A percentile compares a stretch with the other conserved stretches of the same genome.
Conservation (phyloP, 2,888 invertebrate genomes). For the Pterostichus niger region DNA sequence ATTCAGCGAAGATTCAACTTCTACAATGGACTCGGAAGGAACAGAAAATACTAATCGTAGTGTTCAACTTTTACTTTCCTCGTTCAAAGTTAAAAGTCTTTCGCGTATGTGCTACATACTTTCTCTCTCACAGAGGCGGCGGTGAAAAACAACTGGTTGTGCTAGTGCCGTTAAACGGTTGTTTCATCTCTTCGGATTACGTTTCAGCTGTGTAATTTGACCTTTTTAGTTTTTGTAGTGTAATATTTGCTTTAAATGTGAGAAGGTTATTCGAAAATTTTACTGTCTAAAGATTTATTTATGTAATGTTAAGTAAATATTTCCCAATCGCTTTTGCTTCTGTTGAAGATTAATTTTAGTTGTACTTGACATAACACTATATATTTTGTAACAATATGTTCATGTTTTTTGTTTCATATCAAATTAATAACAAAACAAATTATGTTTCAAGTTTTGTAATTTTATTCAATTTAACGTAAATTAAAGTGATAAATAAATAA, state of each 20-base stretch:
- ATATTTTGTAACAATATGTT: no score
- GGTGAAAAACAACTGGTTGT: slow-evolving; percentile 11
- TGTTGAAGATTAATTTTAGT: background rate
- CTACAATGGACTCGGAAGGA: slow-evolving; percentile 13
- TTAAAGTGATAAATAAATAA: no score
- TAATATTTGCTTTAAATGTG: no score
- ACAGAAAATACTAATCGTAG: slow-evolving; percentile 1
- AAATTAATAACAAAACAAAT: no score
- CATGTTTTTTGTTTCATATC: no score
- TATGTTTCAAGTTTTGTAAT: no score
- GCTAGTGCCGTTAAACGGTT: background rate
- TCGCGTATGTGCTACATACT: slow-evolving; percentile 23
- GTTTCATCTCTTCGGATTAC: background rate
- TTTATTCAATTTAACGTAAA: no score
- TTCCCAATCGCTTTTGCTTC: background rate
- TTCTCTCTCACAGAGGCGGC: slow-evolving; percentile 29
- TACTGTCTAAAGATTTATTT: background rate
- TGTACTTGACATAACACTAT: no score
- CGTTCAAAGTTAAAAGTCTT: slow-evolving; percentile 22
- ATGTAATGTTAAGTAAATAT: background rate
- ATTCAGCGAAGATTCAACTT: no score
- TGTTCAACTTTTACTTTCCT: slow-evolving; percentile 44
- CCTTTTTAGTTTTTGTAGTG: background rate
- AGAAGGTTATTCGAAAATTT: no score
- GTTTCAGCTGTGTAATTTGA: background rate